These are phyloP conservation scores for Apocheima hispidaria DNA, from an alignment of 2,888 invertebrate genomes.

Conservation along the genomic window DNA sequence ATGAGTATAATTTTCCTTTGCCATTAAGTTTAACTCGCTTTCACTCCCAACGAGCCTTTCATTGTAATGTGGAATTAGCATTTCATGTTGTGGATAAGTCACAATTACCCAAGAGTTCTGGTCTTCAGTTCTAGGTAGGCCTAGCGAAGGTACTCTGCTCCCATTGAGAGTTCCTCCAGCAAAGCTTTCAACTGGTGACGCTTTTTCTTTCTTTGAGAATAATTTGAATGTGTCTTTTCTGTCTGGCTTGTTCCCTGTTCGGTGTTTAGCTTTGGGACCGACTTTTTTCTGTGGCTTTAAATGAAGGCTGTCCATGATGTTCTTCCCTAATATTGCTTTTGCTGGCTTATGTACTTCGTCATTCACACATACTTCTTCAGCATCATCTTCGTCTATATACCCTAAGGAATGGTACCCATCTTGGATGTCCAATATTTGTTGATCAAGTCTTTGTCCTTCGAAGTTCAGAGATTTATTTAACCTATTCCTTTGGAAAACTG, in stretches of 20 bases:
- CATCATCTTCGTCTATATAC: slow-evolving; percentile 76
- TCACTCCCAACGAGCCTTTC: slow-evolving; percentile 72
- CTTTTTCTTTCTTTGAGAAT: slow-evolving; percentile 77
- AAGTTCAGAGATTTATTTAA: slow-evolving; percentile 82
- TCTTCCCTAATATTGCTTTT: slow-evolving; percentile 78
- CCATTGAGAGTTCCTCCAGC: slow-evolving; percentile 75
- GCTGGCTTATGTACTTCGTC: slow-evolving; percentile 73
- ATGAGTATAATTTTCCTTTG: slow-evolving; percentile 60
- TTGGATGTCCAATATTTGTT: slow-evolving; percentile 82
- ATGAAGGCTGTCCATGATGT: slow-evolving; percentile 81
- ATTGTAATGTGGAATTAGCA: slow-evolving; percentile 77
- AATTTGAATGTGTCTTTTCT: slow-evolving; percentile 76
- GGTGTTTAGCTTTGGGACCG: slow-evolving; percentile 79
- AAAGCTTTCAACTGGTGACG: slow-evolving; percentile 60
- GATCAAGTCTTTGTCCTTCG: slow-evolving; percentile 79
- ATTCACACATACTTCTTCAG: slow-evolving; percentile 55
- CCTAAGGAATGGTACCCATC: slow-evolving; percentile 80
- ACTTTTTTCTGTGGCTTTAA: slow-evolving; percentile 79
- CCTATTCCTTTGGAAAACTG: slow-evolving; percentile 82
- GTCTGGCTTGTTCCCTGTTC: slow-evolving; percentile 67
- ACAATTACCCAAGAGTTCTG: slow-evolving; percentile 79
- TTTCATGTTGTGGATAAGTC: slow-evolving; percentile 74
- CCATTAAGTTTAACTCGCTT: slow-evolving; percentile 58
- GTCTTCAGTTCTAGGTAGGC: slow-evolving; percentile 72
- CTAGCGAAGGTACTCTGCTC: slow-evolving; percentile 77